Evolutionary conservation across 2,797 vertebrate genomes (phyloP).

Genomic region (Coccyzus lansbergi): DNA sequence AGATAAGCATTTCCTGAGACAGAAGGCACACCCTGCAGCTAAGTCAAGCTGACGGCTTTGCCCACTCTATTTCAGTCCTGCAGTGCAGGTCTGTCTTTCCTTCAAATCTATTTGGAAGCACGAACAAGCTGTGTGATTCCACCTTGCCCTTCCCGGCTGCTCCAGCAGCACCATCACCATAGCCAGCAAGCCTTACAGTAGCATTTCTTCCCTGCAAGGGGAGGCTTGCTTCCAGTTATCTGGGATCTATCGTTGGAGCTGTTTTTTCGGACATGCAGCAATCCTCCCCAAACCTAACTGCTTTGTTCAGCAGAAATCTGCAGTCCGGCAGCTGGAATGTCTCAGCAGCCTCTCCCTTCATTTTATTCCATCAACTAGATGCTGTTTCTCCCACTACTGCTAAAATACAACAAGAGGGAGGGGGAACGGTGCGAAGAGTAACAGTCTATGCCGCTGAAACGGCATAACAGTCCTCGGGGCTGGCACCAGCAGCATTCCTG

Average conservation of each 20-base stretch:
- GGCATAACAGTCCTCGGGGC: not conserved
- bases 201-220: not conserved
- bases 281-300: not conserved
- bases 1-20: not conserved
- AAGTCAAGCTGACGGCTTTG: not conserved
- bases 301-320: not conserved
- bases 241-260: not conserved
- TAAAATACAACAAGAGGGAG: not conserved
- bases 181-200: not conserved
- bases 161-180: not conserved
- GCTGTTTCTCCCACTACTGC: not conserved
- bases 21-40: not conserved
- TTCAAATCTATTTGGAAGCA: not conserved
- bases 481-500: not conserved
- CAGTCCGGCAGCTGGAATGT: not conserved
- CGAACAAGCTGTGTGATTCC: not conserved
- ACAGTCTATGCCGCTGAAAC: slow-evolving; percentile 2
- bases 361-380: not conserved
- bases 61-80: not conserved
- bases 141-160: not conserved
- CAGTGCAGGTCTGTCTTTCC: too few species aligned
- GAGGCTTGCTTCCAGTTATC: not conserved
- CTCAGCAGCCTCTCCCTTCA: not conserved
- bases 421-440: not conserved
- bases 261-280: accelerated